Evolutionary conservation across 2,797 vertebrate genomes (phyloP), one percentile per base, ranked within the genome.

Genomic region (Glyptemys insculpta): DNA sequence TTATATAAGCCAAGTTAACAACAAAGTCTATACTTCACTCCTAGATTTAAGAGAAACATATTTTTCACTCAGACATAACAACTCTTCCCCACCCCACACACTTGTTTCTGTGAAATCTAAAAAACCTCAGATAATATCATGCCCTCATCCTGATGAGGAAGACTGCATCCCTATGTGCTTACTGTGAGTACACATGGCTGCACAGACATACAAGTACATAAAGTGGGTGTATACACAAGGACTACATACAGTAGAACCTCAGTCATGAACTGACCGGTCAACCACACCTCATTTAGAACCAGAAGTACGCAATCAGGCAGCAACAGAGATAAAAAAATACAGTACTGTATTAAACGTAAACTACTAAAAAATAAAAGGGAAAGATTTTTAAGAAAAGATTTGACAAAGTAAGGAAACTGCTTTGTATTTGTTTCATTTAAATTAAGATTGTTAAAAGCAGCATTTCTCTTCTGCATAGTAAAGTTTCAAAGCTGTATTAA

Each of bases 1-100:
- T 68, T 25, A 34, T 49, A 83, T 0, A 56, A 54, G n/a, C 15
- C 9, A 41, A 41, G 34, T 56, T 9, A 41, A 82, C 54, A 81
- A 57, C 5, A 34, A 59, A 49, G 31, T 83, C 14, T 34, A 80
- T 31, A 82, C 53, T 44, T 91, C 90, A 81, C 59, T 34, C 72
- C 86, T 89, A 79, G 65, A 78, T 94, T 89, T 81, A 96, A 83
- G 27, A 21, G 85, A 91, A 92, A 56, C 37, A 83, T 31, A 29
- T 94, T 29, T 47, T 10, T 82, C 9, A 1, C 6, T 47, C 56
- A 83, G 56, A 15, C n/a, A 84, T 83, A 47, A 81, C 79, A 85
- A 90, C 85, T 44, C 7, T 7, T 5, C 44, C 90, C 15, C 6
- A 4, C 2, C 6, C 27, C 3, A 41, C 41, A 41, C 57, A 90